Conservation (phyloP, 1,140 invertebrate genomes). For the Temnothorax curvispinosus region DNA sequence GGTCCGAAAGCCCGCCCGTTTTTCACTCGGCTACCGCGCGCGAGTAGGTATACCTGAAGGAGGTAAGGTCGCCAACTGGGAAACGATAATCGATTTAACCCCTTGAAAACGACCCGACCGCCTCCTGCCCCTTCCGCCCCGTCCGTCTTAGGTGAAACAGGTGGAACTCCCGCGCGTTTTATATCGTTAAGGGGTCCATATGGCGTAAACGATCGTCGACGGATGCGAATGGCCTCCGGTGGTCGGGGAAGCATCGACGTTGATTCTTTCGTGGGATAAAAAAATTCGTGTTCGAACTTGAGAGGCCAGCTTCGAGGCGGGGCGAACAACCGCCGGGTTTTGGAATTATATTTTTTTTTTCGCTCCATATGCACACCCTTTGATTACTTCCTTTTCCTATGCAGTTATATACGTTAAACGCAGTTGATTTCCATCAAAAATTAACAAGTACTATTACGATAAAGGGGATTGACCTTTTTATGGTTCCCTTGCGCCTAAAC, state of each 20-base stretch:
- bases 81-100: slow-evolving; percentile 66
- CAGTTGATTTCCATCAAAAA: background rate
- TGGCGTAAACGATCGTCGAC: background rate
- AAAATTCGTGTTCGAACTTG: background rate
- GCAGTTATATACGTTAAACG: background rate
- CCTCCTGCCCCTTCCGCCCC: background rate
- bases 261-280: slow-evolving; percentile 2
- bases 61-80: slow-evolving; percentile 56
- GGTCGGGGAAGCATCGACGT: background rate
- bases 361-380: background rate
- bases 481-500: background rate
- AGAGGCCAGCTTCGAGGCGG: background rate
- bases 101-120: slow-evolving; percentile 55
- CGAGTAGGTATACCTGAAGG: background rate
- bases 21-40: slow-evolving; percentile 8
- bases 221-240: background rate
- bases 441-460: background rate
- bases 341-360: background rate
- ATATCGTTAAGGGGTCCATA: slow-evolving; percentile 17
- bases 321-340: background rate
- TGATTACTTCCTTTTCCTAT: background rate
- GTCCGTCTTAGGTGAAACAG: slow-evolving; percentile 28
- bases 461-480: background rate
- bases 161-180: slow-evolving; percentile 46
- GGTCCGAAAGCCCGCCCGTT: background rate